Evolutionary conservation across 2,888 invertebrate genomes (phyloP).

Genomic region (Drosophila pegasa): DNA sequence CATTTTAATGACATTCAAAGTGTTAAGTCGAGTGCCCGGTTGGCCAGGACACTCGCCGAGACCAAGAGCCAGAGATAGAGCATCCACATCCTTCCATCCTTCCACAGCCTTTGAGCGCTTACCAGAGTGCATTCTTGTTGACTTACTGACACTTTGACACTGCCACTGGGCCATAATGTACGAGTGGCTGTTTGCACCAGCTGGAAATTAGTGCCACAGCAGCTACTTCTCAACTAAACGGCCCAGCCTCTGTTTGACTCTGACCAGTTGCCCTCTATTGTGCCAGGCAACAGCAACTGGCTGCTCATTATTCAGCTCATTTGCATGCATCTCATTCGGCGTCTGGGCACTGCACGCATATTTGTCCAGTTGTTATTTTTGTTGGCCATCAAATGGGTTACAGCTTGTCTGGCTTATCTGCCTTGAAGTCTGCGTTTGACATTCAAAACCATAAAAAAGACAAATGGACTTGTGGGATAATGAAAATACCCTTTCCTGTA

Average conservation of each 20-base stretch:
- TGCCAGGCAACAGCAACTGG: constrained; percentile 17
- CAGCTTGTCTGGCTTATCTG: constrained; percentile 40
- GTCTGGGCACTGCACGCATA: constrained; percentile 34
- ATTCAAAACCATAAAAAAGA: constrained; percentile 29
- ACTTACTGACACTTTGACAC: constrained; percentile 77
- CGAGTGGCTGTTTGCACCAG: constrained; percentile 37
- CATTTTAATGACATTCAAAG: constrained; percentile 79
- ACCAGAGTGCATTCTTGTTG: constrained; percentile 77
- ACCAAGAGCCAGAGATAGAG: constrained; percentile 6
- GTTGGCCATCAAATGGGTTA: constrained; percentile 32
- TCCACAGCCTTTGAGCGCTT: constrained; percentile 45
- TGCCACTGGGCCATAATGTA: constrained; percentile 46
- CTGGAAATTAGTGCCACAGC: constrained; percentile 71
- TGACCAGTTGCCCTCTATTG: constrained; percentile 18
- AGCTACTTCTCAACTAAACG: constrained; percentile 18
- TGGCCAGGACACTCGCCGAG: constrained; percentile 35
- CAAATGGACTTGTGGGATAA: no score
- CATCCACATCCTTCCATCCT: constrained; percentile 24
- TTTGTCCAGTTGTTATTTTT: constrained; percentile 45
- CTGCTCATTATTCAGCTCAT: constrained; percentile 80
- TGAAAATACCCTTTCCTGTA: constrained; percentile 17
- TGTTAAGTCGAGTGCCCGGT: constrained; percentile 69
- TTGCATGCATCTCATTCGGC: constrained; percentile 69
- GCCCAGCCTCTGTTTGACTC: neutral
- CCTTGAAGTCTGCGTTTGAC: constrained; percentile 31